Evolutionary conservation across 1,140 invertebrate genomes (phyloP).

Genomic region (Ericerus pela): DNA sequence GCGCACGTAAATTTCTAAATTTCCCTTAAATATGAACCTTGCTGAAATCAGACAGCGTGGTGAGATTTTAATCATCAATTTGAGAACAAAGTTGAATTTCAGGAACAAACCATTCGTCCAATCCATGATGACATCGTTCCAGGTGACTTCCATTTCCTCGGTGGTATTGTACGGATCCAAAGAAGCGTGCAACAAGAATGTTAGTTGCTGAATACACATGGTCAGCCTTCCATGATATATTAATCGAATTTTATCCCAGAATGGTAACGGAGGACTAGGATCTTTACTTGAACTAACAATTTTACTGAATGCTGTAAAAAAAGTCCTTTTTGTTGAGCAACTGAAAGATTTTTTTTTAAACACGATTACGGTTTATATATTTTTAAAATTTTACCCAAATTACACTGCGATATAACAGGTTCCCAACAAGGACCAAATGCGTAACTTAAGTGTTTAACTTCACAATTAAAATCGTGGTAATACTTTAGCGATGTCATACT

Average conservation of each 20-base stretch:
- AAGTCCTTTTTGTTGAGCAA: background rate
- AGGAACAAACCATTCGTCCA: slow-evolving; percentile 80
- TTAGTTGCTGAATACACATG: slow-evolving; percentile 68
- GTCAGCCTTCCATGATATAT: slow-evolving; percentile 85
- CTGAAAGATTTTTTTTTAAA: background rate
- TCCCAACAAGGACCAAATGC: slow-evolving; percentile 99
- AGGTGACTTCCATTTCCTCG: slow-evolving; percentile 95
- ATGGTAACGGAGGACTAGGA: slow-evolving; percentile 81
- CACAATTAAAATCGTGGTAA: slow-evolving; percentile 95
- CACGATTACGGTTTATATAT: slow-evolving; percentile 1
- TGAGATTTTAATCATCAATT: background rate
- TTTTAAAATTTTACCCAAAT: slow-evolving; percentile 47
- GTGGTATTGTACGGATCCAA: slow-evolving; percentile 97
- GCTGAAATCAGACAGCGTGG: slow-evolving; percentile 35
- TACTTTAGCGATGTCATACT: slow-evolving; percentile 92
- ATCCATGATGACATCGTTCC: slow-evolving; percentile 79
- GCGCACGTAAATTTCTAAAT: slow-evolving; percentile 73
- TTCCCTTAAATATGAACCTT: slow-evolving; percentile 70
- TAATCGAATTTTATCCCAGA: slow-evolving; percentile 94
- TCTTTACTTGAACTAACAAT: slow-evolving; percentile 75
- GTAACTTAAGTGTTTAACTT: slow-evolving; percentile 71
- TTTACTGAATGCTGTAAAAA: slow-evolving; percentile 56
- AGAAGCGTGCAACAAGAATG: slow-evolving; percentile 80
- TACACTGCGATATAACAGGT: slow-evolving; percentile 89
- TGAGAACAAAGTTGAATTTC: slow-evolving; percentile 17